Base-by-base conservation (phyloP, 2,888 invertebrate species). In the Zele albiditarsus region DNA sequence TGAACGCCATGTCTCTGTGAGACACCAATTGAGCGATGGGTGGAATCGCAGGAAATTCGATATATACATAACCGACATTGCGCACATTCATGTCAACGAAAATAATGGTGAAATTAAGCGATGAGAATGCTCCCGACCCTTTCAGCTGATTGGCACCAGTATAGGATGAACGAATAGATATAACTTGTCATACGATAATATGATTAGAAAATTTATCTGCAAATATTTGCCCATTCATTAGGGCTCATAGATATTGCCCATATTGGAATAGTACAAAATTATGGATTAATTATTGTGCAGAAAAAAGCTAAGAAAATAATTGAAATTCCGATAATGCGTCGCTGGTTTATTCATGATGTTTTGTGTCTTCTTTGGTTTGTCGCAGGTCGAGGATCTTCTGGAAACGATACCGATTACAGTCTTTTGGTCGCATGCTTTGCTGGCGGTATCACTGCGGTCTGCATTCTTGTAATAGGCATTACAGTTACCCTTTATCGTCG, bases 401-500 rank as follows among this genome's bases (percentile, higher is more conserved):
- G 83, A 53, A 84, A 84, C 49, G 69, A 78, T 63, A 81, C 80
- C 28, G 88, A 88, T 78, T 88, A 88, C 81, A 88, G 87, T 75
- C 81, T 88, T 6, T 75, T 88, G 77, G 86, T 88, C 28, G 88
- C 88, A 6, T 88, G 86, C 77, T 87, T 88, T 77, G 87, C 87
- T 38, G 87, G 88, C 2, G 87, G 88, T 10, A 75, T 88, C 57
- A 88, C 88, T 0, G 88, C 88, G 10, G 80, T 86, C 4, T 87
- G 87, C 77, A 88, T 88, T 46, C 83, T 88, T 72, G 83, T 88
- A 31, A 84, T 87, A 3, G 88, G 86, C 14, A 79, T 88, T 31
- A 87, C 87, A 23, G 69, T 88, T 73, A 88, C 88, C 12, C 75
- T 88, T n/a, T 86, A 88, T 71, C 84, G 87, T 16, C 84, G 88